Conservation (phyloP, 2,113 vertebrate species). For the Coptodon rendalli region DNA sequence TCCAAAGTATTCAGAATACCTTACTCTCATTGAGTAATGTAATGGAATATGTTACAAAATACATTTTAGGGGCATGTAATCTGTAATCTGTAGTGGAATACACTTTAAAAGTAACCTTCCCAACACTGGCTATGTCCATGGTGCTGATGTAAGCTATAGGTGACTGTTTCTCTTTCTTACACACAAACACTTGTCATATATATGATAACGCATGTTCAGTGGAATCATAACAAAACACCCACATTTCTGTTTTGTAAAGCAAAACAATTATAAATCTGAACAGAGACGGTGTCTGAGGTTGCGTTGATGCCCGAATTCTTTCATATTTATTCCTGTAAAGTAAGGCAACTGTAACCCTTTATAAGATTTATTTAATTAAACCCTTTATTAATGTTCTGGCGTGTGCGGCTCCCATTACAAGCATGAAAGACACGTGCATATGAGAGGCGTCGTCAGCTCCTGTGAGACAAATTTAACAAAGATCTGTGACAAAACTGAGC, state of each 20-base stretch:
- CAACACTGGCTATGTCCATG: no score
- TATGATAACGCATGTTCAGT: not conserved
- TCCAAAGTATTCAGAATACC: no score
- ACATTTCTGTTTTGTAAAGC: not conserved
- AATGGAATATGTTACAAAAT: no score
- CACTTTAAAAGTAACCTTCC: no score
- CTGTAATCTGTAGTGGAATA: no score
- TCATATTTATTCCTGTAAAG: no score
- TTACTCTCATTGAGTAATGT: no score
- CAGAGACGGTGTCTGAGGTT: not conserved
- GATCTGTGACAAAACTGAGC: fast-evolving
- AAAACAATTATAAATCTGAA: not conserved
- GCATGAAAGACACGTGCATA: not conserved
- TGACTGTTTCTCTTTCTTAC: no score
- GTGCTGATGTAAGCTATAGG: no score
- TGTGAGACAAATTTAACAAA: not conserved
- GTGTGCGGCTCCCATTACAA: not conserved
- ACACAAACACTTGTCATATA: not conserved
- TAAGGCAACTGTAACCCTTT: no score
- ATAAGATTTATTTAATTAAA: not conserved
- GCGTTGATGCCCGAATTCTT: no score
- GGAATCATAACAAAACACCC: not conserved
- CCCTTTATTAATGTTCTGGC: not conserved
- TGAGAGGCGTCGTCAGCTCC: not conserved
- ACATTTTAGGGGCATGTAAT: no score